phyloP scores from a whole-genome alignment of 1,140 invertebrate genomes.

The Oscheius sp. region DNA sequence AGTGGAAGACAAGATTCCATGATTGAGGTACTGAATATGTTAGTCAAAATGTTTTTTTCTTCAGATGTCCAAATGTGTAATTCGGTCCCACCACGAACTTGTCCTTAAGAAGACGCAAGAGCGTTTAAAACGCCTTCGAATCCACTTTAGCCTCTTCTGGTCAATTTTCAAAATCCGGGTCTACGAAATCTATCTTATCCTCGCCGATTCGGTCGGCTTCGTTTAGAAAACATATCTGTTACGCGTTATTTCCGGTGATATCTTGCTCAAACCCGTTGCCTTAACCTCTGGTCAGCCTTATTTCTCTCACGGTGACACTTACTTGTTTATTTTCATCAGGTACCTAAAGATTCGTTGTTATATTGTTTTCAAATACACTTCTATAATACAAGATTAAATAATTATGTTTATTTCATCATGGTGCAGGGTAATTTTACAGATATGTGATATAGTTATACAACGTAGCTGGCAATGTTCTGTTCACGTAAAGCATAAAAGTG shows the following conservation, averaged over 20 bases:
- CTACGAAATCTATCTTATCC: neutral
- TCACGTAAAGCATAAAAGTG: neutral
- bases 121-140: neutral
- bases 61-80: neutral
- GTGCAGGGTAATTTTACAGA: no score
- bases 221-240: no score
- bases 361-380: no score
- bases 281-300: no score
- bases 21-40: conserved; percentile 45
- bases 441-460: neutral
- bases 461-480: neutral
- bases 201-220: no score
- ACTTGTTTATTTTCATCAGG: no score
- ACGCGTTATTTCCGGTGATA: no score
- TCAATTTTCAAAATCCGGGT: conserved; percentile 3
- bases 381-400: no score
- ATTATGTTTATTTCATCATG: no score
- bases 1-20: conserved; percentile 63
- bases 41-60: neutral
- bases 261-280: no score
- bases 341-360: no score
- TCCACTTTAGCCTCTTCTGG: neutral
- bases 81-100: neutral
- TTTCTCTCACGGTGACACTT: no score
- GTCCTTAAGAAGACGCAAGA: neutral